phyloP scores from a whole-genome alignment of 2,113 vertebrate genomes.

The Quiscalus mexicanus region DNA sequence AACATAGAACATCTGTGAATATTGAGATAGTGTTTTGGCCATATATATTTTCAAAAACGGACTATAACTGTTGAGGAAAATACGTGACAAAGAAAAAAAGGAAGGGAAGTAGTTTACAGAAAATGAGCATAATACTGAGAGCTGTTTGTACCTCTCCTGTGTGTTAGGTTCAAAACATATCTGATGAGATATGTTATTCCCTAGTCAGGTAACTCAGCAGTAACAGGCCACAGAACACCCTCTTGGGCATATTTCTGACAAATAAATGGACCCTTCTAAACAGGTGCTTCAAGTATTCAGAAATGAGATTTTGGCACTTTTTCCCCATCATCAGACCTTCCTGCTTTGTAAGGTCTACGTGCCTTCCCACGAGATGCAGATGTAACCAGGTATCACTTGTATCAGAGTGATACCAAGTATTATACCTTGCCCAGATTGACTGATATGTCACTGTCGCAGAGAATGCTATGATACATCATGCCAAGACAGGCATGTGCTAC shows the following conservation, averaged over 20 bases:
- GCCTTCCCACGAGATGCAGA: neutral
- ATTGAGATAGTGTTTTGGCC: neutral
- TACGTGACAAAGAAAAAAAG: neutral
- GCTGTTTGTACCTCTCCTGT: neutral
- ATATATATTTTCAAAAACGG: neutral
- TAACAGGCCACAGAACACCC: neutral
- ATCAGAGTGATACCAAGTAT: neutral
- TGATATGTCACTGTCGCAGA: neutral
- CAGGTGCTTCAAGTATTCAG: neutral
- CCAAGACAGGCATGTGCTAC: neutral
- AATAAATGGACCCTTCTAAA: neutral
- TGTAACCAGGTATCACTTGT: neutral
- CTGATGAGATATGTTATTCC: neutral
- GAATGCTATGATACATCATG: neutral
- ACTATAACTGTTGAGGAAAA: neutral
- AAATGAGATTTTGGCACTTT: neutral
- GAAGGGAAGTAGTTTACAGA: neutral
- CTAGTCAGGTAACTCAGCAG: neutral
- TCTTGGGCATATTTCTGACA: neutral
- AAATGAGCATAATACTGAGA: neutral
- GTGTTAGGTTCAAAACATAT: neutral
- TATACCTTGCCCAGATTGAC: neutral
- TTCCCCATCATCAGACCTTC: neutral
- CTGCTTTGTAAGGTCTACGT: neutral
- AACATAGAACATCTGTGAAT: neutral